These are phyloP conservation scores for Nomia melanderi DNA, from an alignment of 1,140 invertebrate species.

Conservation along the genomic window DNA sequence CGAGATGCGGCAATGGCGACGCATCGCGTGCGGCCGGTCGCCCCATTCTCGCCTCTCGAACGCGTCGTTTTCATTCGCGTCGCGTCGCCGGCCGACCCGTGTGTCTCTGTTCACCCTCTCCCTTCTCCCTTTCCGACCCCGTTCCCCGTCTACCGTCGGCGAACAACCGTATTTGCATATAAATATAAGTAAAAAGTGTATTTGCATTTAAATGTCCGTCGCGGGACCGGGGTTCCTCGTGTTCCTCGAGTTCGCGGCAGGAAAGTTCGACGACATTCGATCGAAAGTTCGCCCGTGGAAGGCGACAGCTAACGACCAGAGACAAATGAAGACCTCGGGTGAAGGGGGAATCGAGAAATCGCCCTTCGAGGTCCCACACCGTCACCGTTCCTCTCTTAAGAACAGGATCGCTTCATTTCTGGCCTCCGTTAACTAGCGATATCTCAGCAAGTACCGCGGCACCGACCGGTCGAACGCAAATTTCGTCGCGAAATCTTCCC, in stretches of 20 bases:
- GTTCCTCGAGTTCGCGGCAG: not conserved
- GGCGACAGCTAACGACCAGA: conserved; percentile 31
- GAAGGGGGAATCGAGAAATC: too few relatives aligned
- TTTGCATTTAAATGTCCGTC: conserved; percentile 63
- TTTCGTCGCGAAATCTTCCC: not conserved
- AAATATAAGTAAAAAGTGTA: conserved; percentile 65
- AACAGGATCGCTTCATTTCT: too few relatives aligned
- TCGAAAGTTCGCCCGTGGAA: conserved; percentile 51
- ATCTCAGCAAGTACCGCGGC: too few relatives aligned
- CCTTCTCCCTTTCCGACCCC: not conserved
- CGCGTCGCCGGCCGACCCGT: not conserved
- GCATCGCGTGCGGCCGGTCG: conserved; percentile 25
- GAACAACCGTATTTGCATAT: conserved; percentile 57
- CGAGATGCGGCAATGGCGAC: conserved; percentile 24
- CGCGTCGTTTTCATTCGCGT: conserved; percentile 17
- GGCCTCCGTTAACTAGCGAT: not conserved
- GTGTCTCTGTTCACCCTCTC: too few relatives aligned
- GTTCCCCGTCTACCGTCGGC: conserved; percentile 12
- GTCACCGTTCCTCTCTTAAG: too few relatives aligned
- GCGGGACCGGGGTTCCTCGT: conserved; percentile 8
- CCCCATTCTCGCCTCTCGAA: conserved; percentile 23
- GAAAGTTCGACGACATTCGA: conserved; percentile 34
- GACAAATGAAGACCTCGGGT: conserved; percentile 26
- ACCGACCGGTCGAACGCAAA: too few relatives aligned
- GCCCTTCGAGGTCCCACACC: too few relatives aligned